phyloP scores from a whole-genome alignment of 2,797 vertebrate species.

The Lithobates pipiens region DNA sequence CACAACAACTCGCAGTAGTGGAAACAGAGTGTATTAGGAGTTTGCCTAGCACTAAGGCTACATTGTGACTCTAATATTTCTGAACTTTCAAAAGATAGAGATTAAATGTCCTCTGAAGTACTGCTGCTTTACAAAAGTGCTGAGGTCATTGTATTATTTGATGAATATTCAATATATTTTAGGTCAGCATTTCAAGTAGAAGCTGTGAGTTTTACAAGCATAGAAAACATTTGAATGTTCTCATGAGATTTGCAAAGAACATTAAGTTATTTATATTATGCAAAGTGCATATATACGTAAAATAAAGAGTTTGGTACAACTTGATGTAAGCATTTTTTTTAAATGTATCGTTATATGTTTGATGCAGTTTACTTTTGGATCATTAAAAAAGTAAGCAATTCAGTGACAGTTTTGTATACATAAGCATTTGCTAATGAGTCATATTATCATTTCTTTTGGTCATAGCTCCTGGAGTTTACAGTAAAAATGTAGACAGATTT shows the following conservation, averaged over 20 bases:
- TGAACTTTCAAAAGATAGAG: neutral
- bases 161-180: slow-evolving; percentile 49
- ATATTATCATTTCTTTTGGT: no score
- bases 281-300: slow-evolving; percentile 21
- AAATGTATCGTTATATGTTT: no score
- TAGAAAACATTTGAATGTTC: slow-evolving; percentile 35
- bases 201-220: slow-evolving; percentile 18
- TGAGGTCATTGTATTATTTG: slow-evolving; percentile 45
- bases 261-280: slow-evolving; percentile 42
- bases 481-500: no score
- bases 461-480: no score
- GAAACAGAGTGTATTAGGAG: neutral
- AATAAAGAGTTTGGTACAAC: slow-evolving; percentile 1
- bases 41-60: neutral
- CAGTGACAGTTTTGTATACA: no score
- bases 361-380: no score
- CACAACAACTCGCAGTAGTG: no score
- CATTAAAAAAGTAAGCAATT: no score
- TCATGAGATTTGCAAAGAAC: slow-evolving; percentile 28
- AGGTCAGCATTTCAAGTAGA: slow-evolving; percentile 35
- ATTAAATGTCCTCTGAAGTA: slow-evolving; percentile 12
- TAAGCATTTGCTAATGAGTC: no score
- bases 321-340: neutral
- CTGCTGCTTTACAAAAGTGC: slow-evolving; percentile 26
- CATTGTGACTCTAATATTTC: neutral